These are phyloP conservation scores for Tachina grossa DNA, from an alignment of 2,888 invertebrate genomes.

Conservation along the genomic window DNA sequence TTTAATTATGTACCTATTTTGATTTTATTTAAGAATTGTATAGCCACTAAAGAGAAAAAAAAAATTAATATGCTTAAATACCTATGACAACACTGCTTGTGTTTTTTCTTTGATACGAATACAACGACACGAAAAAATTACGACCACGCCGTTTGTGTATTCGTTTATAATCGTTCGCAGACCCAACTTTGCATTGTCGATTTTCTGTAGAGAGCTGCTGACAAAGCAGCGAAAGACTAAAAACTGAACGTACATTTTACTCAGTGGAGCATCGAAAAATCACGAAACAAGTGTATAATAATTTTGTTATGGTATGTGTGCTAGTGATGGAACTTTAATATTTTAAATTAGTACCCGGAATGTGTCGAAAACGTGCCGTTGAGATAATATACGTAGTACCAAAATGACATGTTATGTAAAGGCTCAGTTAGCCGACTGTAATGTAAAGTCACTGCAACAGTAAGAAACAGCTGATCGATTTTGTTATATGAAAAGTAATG, in stretches of 20 bases:
- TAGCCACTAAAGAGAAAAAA: too few relatives aligned
- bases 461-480: too few relatives aligned
- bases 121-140: constrained; percentile 48
- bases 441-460: too few relatives aligned
- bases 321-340: too few relatives aligned
- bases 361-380: too few relatives aligned
- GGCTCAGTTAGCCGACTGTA: too few relatives aligned
- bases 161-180: constrained; percentile 66
- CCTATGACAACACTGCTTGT: constrained; percentile 9
- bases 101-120: constrained; percentile 33
- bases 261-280: constrained; percentile 63
- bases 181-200: constrained; percentile 55
- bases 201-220: constrained; percentile 65
- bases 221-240: constrained; percentile 69
- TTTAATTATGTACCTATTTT: not conserved
- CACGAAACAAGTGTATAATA: constrained; percentile 22
- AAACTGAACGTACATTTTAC: constrained; percentile 54
- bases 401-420: too few relatives aligned
- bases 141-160: constrained; percentile 68
- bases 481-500: too few relatives aligned
- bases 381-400: too few relatives aligned
- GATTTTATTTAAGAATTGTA: not conserved
- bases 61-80: not conserved
- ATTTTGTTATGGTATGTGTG: constrained; percentile 4
- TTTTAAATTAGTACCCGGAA: too few relatives aligned